These are phyloP conservation scores for Rhinogobius similis DNA, from an alignment of 2,113 vertebrate species.

Conservation along the genomic window DNA sequence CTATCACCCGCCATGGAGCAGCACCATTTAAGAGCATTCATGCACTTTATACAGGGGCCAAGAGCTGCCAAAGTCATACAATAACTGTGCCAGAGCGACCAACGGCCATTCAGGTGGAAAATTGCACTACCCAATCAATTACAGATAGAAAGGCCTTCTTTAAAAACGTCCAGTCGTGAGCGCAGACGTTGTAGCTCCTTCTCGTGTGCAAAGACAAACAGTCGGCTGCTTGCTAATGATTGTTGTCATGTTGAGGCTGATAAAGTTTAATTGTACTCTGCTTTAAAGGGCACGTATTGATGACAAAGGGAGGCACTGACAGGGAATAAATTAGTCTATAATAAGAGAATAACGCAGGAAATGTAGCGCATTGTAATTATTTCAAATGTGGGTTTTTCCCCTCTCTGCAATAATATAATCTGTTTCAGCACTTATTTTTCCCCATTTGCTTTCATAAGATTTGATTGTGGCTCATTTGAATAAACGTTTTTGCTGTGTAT, in stretches of 20 bases:
- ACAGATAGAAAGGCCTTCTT: constrained; percentile 57
- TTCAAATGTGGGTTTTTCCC: constrained; percentile 61
- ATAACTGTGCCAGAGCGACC: constrained; percentile 34
- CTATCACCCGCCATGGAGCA: constrained; percentile 38
- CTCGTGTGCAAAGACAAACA: constrained; percentile 29
- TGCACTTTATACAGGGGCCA: constrained; percentile 33
- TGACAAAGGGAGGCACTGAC: constrained; percentile 33
- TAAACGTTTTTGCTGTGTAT: constrained; percentile 73
- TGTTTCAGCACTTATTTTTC: constrained; percentile 64
- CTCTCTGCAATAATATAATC: constrained; percentile 55
- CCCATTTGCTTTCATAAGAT: constrained; percentile 54
- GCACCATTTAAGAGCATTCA: constrained; percentile 40
- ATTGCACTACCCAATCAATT: constrained; percentile 73
- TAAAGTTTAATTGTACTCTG: constrained; percentile 64
- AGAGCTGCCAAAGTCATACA: constrained; percentile 50
- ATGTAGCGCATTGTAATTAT: constrained; percentile 61
- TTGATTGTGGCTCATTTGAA: constrained; percentile 74
- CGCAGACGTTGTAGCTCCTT: constrained; percentile 39
- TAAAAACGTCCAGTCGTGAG: constrained; percentile 57
- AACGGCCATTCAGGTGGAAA: constrained; percentile 67
- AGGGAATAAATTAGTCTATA: constrained; percentile 52
- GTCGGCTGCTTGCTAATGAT: constrained; percentile 57
- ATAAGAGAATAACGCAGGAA: constrained; percentile 56
- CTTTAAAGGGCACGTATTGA: constrained; percentile 52
- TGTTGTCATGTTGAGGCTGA: constrained; percentile 55